Base-by-base conservation (phyloP, 2,797 vertebrate species). In the Enteromius viviparus region DNA sequence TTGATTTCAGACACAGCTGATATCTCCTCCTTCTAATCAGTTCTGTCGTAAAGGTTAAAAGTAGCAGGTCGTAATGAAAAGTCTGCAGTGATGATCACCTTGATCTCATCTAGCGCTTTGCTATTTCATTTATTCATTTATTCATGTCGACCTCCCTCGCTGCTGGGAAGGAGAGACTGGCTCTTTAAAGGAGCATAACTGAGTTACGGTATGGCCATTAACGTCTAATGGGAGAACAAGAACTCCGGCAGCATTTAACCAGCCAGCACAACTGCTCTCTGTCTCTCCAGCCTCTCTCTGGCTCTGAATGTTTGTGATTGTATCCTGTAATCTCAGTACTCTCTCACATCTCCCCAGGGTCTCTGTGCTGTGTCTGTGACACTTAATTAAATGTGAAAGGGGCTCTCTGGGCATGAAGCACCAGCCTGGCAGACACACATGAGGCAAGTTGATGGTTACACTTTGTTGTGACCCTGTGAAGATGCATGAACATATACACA, bases 371-470 rank as follows among this genome's bases (percentile, higher is more conserved):
- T 87, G 87, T 85, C 87, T 75, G 76, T 87, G 87, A 88, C 84
- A 87, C 88, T 90, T 89, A 85, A 92, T 92, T 89, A 89, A 89
- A 89, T 87, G 66, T 85, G 87, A 84, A 86, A 83, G 82, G 80
- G 86, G 51, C 68, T 68, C 83, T 68, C 47, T 69, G 76, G 84
- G 86, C 85, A 80, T 64, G 34, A 45, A 80, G 83, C 75, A 83
- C 81, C 70, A 15, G 68, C 86, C 85, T 64, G 69, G 7, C 51
- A 55, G 81, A 66, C 51, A 76, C 37, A 70, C 51, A 83, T 45
- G 66, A 71, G 65, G 77, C 78, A 49, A 68, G 23, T 58, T 84
- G 55, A 65, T 45, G 77, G 76, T 70, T 71, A 71, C 81, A 76
- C 29, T 29, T 45, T 60, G 47, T 49, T 66, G 26, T 65, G 78